Percentiles rank a stretch among this genome's conserved stretches.
Evolutionary conservation across 2,797 vertebrate species (phyloP).

Genomic region (Crax fasciolata): DNA sequence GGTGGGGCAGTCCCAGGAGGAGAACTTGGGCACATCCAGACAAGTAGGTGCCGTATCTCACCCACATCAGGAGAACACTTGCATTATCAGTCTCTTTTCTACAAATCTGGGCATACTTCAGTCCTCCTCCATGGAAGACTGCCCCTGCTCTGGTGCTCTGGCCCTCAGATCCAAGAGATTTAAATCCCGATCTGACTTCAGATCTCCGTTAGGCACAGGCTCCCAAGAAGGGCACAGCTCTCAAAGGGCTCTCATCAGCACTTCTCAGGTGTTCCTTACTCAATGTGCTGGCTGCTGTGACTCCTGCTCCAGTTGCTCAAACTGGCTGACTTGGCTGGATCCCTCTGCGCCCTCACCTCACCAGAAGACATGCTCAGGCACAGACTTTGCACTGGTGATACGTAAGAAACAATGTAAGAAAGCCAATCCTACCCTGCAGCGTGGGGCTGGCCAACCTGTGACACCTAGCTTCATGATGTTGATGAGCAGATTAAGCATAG

Average conservation of each 20-base stretch:
- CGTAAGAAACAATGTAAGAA: background rate
- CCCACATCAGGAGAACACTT: background rate
- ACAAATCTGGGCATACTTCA: background rate
- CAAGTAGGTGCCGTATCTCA: background rate
- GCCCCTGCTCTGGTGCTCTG: background rate
- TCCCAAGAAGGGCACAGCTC: background rate
- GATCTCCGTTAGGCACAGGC: background rate
- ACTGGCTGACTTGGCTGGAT: constrained; percentile 4
- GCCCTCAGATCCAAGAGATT: background rate
- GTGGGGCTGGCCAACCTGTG: background rate
- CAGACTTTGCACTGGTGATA: background rate
- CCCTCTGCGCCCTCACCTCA: background rate
- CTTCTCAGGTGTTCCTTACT: background rate
- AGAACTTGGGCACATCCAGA: background rate
- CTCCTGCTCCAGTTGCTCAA: background rate
- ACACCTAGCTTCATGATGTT: background rate
- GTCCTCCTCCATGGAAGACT: background rate
- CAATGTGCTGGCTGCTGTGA: background rate
- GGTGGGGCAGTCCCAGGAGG: background rate
- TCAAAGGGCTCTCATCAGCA: background rate
- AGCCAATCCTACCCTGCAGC: background rate
- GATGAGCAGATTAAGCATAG: background rate
- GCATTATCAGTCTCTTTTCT: background rate
- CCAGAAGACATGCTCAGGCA: background rate
- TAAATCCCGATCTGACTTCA: background rate